These are phyloP conservation scores for Carettochelys insculpta DNA, from an alignment of 2,113 vertebrate species.

Conservation along the genomic window DNA sequence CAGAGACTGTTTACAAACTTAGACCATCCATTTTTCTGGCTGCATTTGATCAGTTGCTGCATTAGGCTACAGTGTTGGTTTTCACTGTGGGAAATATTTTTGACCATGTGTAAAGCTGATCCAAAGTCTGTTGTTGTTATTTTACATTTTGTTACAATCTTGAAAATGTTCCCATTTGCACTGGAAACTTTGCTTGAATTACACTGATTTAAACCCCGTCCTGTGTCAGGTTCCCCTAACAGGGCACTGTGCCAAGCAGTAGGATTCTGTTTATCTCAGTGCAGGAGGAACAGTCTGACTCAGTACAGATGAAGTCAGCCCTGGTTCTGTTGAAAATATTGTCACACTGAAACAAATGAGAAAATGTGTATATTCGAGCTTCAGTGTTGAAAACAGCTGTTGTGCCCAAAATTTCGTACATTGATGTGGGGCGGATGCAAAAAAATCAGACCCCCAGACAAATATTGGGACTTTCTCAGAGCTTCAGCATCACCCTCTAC, in stretches of 20 bases:
- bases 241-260: background rate
- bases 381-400: slow-evolving; percentile 22
- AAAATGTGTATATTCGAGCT: background rate
- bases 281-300: background rate
- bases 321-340: background rate
- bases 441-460: background rate
- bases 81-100: slow-evolving; percentile 49
- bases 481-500: background rate
- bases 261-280: slow-evolving; percentile 44
- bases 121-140: background rate
- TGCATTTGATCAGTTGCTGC: slow-evolving; percentile 43
- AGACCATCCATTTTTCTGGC: background rate
- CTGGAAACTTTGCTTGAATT: slow-evolving; percentile 61
- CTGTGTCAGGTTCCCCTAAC: slow-evolving; percentile 28
- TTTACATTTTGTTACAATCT: slow-evolving; percentile 62
- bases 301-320: background rate
- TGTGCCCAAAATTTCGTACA: slow-evolving; percentile 18
- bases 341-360: background rate
- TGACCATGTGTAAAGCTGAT: background rate
- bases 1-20: slow-evolving; percentile 56
- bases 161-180: slow-evolving; percentile 65
- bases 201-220: slow-evolving; percentile 62
- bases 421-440: background rate
- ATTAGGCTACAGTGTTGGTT: slow-evolving; percentile 49
- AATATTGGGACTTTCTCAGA: background rate